Evolutionary conservation across 2,888 invertebrate species (phyloP).

Genomic region (Cenopis cana): DNA sequence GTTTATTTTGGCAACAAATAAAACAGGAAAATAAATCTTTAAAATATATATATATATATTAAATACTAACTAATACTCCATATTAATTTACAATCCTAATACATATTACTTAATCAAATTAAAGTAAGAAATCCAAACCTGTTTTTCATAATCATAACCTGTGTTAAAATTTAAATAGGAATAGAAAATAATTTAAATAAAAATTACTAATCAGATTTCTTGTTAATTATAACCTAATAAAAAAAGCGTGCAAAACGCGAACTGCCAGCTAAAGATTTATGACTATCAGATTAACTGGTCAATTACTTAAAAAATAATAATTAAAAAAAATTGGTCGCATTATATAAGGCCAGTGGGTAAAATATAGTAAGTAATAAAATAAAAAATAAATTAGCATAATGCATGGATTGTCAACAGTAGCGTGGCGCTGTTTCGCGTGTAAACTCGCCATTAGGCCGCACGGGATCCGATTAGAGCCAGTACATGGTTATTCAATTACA

Average conservation of each 20-base stretch:
- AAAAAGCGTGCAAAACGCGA: not conserved
- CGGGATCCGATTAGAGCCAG: conserved; percentile 36
- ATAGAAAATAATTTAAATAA: too few species aligned
- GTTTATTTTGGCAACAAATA: too few species aligned
- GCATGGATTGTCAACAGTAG: conserved; percentile 39
- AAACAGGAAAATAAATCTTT: too few species aligned
- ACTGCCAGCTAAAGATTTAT: not conserved
- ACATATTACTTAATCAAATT: too few species aligned
- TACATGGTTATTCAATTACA: conserved; percentile 68
- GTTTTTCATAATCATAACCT: too few species aligned
- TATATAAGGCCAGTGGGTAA: not conserved
- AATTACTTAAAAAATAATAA: not conserved
- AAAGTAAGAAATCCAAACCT: too few species aligned
- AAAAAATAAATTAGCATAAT: conserved; percentile 24
- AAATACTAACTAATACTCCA: too few species aligned
- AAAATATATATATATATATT: too few species aligned
- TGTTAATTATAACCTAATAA: too few species aligned
- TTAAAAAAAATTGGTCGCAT: not conserved
- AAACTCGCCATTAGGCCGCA: conserved; percentile 12
- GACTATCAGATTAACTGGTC: not conserved
- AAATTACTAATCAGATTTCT: too few species aligned
- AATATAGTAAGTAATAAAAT: conserved; percentile 20
- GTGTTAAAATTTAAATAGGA: too few species aligned
- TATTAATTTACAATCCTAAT: too few species aligned
- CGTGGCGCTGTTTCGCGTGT: conserved; percentile 39